phyloP scores from a whole-genome alignment of 1,140 invertebrate genomes.

The Pseudomyrmex sp. region DNA sequence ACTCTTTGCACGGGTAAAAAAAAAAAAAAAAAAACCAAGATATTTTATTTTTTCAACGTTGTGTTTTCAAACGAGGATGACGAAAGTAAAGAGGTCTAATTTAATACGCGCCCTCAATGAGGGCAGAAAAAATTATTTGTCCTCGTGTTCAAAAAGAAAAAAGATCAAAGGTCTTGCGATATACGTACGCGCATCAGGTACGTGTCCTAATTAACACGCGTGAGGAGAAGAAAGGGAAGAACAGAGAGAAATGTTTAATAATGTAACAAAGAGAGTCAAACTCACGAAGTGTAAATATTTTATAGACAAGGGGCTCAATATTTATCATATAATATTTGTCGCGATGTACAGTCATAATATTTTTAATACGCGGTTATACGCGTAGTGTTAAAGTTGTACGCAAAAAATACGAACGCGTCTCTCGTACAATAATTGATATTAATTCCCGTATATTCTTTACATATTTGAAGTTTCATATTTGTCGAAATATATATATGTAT shows the following conservation, averaged over 20 bases:
- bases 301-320: not conserved
- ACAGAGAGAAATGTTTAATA: too few species aligned
- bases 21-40: not conserved
- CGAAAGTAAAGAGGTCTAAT: not conserved
- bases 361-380: conserved; percentile 9
- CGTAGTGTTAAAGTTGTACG: conserved; percentile 15
- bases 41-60: not conserved
- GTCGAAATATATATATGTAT: not conserved
- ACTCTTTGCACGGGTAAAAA: too few species aligned
- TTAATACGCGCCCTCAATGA: too few species aligned
- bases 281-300: not conserved
- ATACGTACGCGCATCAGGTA: too few species aligned
- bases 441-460: conserved; percentile 27
- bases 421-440: conserved; percentile 53
- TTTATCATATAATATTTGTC: conserved; percentile 38
- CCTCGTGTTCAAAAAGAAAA: too few species aligned
- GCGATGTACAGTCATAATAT: not conserved
- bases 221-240: not conserved
- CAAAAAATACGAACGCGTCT: conserved; percentile 6
- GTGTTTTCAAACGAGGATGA: not conserved
- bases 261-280: not conserved
- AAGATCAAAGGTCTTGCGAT: not conserved
- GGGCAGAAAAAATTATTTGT: not conserved
- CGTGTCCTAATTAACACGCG: not conserved
- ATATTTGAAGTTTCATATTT: conserved; percentile 23